Evolutionary conservation across 2,888 invertebrate genomes (phyloP), one percentile per base, ranked within the genome.

Genomic region (Cacoxenus indagator): DNA sequence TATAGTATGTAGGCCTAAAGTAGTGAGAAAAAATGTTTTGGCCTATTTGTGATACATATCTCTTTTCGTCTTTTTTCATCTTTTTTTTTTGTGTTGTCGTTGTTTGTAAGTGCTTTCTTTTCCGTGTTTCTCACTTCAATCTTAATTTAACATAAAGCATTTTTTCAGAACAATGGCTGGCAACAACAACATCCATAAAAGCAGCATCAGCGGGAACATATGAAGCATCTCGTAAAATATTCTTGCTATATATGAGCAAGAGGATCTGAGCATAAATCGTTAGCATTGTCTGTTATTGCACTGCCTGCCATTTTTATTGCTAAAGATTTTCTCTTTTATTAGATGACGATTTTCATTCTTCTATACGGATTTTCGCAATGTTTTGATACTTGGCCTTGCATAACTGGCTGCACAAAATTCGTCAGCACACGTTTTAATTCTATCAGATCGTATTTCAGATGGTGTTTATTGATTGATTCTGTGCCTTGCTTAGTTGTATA

Each of bases 391-490:
- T 31, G 31, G 4, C 8, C 14, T 37, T 37, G 37, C 14, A 8
- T 14, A 8, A 14, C 14, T 37, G 37, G 37, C 37, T 37, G 37
- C 37, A 37, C 37, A 8, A 5, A 37, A 37, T 37, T 37, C 37
- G 9, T 37, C 37, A 37, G 14, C 37, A 37, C 14, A 37, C 37
- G 14, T 14, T 11, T 37, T 37, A 37, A 14, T 37, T 37, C 37
- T 37, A 14, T 37, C 37, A 37, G 37, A 37, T 37, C n/a, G n/a
- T 22, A 54, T 29, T 26, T 71, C 48, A 46, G 51, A 8, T 29
- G 29, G 17, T 14, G n/a, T 27, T 29, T 37, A 37, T 31, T 27
- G 17, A 24, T 9, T 59, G 11, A 1, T n/a, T n/a, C 24, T 27
- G 8, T 55, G 55, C 27, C 17, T 55, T 55, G 19, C 29, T 27